These are phyloP conservation scores for Furcifer pardalis DNA, from an alignment of 2,797 vertebrate species.

Conservation along the genomic window DNA sequence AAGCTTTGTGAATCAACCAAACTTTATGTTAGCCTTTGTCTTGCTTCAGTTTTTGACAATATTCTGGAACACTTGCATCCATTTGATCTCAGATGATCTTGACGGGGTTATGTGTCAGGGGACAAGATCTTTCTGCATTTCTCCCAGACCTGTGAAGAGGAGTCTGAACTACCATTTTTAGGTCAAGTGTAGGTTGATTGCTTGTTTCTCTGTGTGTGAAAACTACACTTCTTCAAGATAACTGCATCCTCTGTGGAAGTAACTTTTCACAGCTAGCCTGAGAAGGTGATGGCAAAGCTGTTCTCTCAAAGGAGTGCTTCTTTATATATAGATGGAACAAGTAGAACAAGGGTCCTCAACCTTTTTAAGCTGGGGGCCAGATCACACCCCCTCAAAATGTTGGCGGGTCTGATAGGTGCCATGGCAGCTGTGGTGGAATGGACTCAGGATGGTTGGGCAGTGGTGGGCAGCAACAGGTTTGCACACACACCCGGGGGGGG, in stretches of 20 bases:
- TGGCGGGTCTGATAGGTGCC: no score
- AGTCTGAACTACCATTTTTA: not conserved
- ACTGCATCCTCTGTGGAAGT: not conserved
- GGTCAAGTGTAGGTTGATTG: not conserved
- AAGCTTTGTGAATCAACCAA: not conserved
- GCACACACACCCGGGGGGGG: no score
- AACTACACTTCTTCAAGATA: not conserved
- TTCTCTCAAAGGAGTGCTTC: constrained; percentile 31
- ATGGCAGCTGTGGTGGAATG: no score
- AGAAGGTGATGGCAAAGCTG: constrained; percentile 46
- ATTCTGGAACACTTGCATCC: not conserved
- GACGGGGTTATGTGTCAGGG: no score
- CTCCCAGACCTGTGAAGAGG: not conserved
- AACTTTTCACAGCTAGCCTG: constrained; percentile 1
- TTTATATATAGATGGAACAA: constrained; percentile 49
- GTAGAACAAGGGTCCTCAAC: no score
- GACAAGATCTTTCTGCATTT: not conserved
- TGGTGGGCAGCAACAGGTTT: no score
- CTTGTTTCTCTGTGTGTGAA: not conserved
- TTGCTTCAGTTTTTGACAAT: not conserved
- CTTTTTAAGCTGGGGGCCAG: no score
- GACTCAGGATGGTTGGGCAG: no score
- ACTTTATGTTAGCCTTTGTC: not conserved
- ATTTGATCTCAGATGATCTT: not conserved
- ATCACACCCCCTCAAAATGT: no score